Evolutionary conservation across 2,797 vertebrate genomes (phyloP).

Genomic region (Argya squamiceps): DNA sequence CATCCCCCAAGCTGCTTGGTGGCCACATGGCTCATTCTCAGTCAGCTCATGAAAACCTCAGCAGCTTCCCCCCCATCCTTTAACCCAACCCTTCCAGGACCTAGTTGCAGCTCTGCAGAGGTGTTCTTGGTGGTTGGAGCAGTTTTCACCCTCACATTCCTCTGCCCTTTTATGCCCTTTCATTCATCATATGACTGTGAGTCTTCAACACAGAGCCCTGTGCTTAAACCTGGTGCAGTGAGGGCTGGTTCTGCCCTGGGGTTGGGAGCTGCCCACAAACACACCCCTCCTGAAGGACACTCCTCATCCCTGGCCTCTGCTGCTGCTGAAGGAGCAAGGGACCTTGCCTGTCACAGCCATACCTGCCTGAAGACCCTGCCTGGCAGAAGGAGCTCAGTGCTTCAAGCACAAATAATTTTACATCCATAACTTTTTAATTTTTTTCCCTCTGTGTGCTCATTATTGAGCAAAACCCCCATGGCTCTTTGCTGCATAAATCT

Average conservation of each 20-base stretch:
- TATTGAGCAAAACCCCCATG: background rate
- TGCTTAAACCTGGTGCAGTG: background rate
- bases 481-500: background rate
- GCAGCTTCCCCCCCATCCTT: background rate
- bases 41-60: background rate
- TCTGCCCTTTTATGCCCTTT: background rate
- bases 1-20: background rate
- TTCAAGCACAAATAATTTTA: background rate
- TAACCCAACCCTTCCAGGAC: background rate
- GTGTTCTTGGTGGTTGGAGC: background rate
- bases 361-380: background rate
- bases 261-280: background rate
- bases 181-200: background rate
- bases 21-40: background rate
- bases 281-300: background rate
- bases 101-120: background rate
- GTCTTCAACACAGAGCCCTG: background rate
- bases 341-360: fast-evolving
- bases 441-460: fast-evolving
- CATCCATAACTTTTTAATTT: background rate
- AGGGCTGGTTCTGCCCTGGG: background rate
- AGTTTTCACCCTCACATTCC: background rate
- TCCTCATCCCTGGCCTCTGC: background rate
- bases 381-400: background rate
- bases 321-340: background rate